A percentile compares a stretch with the other conserved stretches of the same genome.
phyloP scores from a whole-genome alignment of 2,888 invertebrate species.

The Argyra leucocephala region DNA sequence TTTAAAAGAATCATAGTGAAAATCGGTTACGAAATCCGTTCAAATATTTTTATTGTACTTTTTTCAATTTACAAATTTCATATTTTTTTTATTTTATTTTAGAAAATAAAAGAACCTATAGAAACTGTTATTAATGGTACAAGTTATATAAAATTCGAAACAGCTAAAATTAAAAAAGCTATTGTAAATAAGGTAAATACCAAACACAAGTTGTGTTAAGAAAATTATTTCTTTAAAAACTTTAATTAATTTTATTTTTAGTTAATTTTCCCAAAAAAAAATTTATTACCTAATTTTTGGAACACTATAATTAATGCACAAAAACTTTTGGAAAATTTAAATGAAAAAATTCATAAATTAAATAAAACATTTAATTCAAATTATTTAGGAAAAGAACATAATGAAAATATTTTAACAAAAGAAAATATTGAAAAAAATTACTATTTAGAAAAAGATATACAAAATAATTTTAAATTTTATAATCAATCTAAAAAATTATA shows the following conservation, averaged over 20 bases:
- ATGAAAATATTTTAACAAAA: conserved; percentile 29
- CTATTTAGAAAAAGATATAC: background rate
- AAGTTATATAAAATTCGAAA: background rate
- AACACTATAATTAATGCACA: conserved; percentile 32
- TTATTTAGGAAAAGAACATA: conserved; percentile 27
- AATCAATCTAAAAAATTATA: background rate
- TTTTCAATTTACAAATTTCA: too few relatives aligned
- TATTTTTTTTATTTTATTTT: conserved; percentile 13
- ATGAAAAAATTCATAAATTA: conserved; percentile 23
- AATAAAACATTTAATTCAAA: conserved; percentile 21
- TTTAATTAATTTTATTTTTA: conserved; percentile 9
- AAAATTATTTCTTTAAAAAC: background rate
- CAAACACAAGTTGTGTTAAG: background rate
- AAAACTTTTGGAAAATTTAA: conserved; percentile 33
- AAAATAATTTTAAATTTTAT: background rate
- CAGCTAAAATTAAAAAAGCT: conserved; percentile 8
- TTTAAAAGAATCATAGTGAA: too few relatives aligned
- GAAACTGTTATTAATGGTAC: conserved; percentile 5
- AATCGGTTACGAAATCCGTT: too few relatives aligned
- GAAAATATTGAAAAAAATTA: background rate
- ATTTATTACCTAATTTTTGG: conserved; percentile 34
- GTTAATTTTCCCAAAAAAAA: conserved; percentile 29
- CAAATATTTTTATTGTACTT: too few relatives aligned
- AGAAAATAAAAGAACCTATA: conserved; percentile 9
- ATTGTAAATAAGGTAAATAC: conserved; percentile 17